Conservation (phyloP, 2,113 vertebrate species). For the Noctilio leporinus region DNA sequence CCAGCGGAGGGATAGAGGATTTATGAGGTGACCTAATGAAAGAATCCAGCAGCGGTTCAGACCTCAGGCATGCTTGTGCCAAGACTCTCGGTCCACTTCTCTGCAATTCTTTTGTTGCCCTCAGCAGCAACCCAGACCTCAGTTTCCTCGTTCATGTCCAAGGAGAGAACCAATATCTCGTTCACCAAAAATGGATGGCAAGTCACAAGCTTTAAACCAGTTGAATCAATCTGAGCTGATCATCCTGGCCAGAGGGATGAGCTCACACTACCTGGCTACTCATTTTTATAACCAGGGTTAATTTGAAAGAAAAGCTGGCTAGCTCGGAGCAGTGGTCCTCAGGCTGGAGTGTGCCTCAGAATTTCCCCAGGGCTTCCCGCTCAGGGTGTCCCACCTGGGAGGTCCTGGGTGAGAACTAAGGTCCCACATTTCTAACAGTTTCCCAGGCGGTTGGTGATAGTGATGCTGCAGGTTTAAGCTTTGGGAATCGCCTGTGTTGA, state of each 20-base stretch:
- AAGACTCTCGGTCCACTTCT: not conserved
- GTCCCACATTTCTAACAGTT: not conserved
- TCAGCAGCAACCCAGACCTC: not conserved
- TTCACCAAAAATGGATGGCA: not conserved
- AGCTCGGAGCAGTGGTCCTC: not conserved
- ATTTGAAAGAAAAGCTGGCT: not conserved
- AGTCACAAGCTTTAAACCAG: not conserved
- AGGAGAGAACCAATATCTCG: not conserved
- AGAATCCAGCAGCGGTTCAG: not conserved
- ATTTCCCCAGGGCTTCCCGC: not conserved
- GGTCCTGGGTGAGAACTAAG: not conserved
- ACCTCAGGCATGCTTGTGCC: not conserved
- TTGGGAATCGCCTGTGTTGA: not conserved
- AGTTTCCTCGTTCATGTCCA: not conserved
- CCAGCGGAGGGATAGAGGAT: not conserved
- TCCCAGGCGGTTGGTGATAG: not conserved
- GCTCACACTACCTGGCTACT: not conserved
- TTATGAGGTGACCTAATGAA: not conserved
- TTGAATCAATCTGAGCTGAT: not conserved
- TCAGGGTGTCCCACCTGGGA: not conserved
- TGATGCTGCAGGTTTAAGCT: not conserved
- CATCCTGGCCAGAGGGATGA: not conserved
- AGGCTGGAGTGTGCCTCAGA: fast-evolving
- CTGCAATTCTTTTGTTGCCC: not conserved
- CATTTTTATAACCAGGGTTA: not conserved